Conservation (phyloP, 2,888 invertebrate genomes). For the Netelia fuscicornis region DNA sequence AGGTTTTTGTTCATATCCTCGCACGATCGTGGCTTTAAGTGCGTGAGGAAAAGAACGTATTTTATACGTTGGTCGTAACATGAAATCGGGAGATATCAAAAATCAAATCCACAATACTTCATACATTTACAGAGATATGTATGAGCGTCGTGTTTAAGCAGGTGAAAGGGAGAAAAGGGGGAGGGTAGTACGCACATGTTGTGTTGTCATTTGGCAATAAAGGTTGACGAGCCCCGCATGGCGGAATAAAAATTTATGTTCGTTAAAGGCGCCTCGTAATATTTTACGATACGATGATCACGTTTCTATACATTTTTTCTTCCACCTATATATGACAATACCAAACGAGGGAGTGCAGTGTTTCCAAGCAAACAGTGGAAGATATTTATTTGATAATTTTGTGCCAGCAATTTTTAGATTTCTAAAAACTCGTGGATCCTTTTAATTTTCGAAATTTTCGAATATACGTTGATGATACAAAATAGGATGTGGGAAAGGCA, state of each 20-base stretch:
- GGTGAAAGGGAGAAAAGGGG: not conserved
- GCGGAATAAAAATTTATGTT: conserved; percentile 39
- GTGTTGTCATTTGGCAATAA: conserved; percentile 21
- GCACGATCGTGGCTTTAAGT: not conserved
- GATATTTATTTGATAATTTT: no score
- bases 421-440: no score
- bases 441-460: no score
- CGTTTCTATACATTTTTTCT: conserved; percentile 11
- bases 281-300: conserved; percentile 26
- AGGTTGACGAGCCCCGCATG: conserved; percentile 27
- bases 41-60: not conserved
- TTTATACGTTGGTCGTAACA: conserved; percentile 11
- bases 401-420: no score
- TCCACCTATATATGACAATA: not conserved
- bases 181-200: not conserved
- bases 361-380: no score
- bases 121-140: conserved; percentile 7
- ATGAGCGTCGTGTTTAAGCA: not conserved
- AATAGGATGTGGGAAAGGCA: no score
- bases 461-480: no score
- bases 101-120: conserved; percentile 17
- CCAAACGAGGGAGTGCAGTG: no score
- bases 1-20: not conserved
- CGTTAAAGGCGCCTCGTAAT: conserved; percentile 5
- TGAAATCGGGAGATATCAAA: not conserved